Conservation (phyloP, 2,797 vertebrate genomes). For the Chromis chromis region DNA sequence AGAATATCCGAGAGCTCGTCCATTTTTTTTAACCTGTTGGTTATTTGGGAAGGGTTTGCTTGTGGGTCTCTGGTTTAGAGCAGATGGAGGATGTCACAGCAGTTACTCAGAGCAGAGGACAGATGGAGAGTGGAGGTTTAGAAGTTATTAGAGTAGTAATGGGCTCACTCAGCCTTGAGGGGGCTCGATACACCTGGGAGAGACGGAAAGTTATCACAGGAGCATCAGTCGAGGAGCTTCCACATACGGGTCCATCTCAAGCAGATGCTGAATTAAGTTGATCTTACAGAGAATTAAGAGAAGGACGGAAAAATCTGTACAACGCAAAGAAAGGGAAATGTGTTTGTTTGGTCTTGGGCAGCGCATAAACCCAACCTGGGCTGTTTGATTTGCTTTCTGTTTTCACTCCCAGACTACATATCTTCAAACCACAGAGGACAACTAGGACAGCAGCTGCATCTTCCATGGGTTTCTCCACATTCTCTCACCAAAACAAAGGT, state of each 20-base stretch:
- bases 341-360: conserved; percentile 11
- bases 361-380: conserved; percentile 6
- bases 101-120: conserved; percentile 54
- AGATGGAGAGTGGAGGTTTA: conserved; percentile 56
- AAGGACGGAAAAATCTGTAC: conserved; percentile 1
- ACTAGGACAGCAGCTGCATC: conserved; percentile 15
- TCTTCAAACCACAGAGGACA: conserved; percentile 2
- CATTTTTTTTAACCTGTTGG: conserved; percentile 56
- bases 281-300: conserved; percentile 13
- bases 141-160: conserved; percentile 50
- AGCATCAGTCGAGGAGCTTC: conserved; percentile 36
- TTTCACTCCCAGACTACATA: not conserved
- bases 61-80: conserved; percentile 55
- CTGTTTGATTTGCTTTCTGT: conserved; percentile 8
- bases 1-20: not conserved
- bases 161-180: conserved; percentile 45
- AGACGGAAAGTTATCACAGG: conserved; percentile 57
- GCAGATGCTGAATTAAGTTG: conserved; percentile 9
- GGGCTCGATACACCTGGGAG: conserved; percentile 63
- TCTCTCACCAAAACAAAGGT: conserved; percentile 10
- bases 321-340: conserved; percentile 3
- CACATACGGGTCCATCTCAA: conserved; percentile 1
- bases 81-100: conserved; percentile 38
- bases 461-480: conserved; percentile 23
- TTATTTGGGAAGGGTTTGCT: conserved; percentile 47